Evolutionary conservation across 1,140 invertebrate species (phyloP), one percentile per base, ranked within the genome.

Genomic region (Ostrea denselamellosa): DNA sequence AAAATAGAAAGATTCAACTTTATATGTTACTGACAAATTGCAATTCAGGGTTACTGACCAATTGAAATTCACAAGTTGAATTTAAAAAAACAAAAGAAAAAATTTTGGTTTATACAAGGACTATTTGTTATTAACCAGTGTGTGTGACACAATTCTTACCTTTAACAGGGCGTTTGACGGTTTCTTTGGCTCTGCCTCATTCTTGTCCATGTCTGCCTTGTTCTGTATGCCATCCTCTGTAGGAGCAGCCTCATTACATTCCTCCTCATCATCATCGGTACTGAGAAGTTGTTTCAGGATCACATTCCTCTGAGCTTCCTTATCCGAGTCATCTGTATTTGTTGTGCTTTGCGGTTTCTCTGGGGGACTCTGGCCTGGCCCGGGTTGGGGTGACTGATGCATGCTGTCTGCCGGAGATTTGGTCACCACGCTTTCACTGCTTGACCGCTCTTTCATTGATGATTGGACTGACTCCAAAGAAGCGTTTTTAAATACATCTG

Each of bases 241-340:
- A 87, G n/a, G 85, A 83, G 34, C 68, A 19, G 87, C 88, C 83
- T 90, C 85, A 34, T 90, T 87, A 62, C 52, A 83, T 9, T 71
- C 68, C 10, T 90, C 91, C 2, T 83, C 82, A 14, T 93, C 90
- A 14, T 93, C 95, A 65, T 97, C 91, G 8, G 68, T 68, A 93
- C 97, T 97, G 68, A 98, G 95, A 92, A 98, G 94, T 86, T 96
- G 97, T 93, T 98, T 97, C 68, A 97, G 94, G 93, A 98, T 97
- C 89, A 94, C 94, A 93, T 96, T 96, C 93, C 90, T 92, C 92
- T 92, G 85, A 0, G 65, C 51, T 22, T 89, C 85, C 19, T 85
- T 90, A 90, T 95, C 92, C 88, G 93, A 89, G 14, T 94, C 96
- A 82, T 95, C 93, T 83, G 95, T 94, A 81, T 90, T 83, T n/a